A percentile compares a stretch with the other conserved stretches of the same genome.
phyloP scores from a whole-genome alignment of 1,140 invertebrate genomes.

The Philaenus spumarius region DNA sequence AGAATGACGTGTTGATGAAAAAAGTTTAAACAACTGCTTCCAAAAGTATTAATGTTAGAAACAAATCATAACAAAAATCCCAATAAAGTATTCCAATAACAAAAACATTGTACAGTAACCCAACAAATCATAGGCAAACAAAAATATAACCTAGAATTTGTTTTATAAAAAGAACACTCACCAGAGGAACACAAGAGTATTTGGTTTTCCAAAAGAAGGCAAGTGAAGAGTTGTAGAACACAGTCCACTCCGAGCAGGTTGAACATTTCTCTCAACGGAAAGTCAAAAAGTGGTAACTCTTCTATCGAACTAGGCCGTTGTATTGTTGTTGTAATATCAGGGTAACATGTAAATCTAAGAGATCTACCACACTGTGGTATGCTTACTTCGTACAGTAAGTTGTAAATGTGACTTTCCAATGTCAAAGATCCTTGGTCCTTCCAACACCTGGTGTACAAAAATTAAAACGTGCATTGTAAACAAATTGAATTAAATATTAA shows the following conservation, averaged over 20 bases:
- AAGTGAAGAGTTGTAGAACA: slow-evolving; percentile 90
- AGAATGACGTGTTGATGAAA: no score
- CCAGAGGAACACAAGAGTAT: slow-evolving; percentile 87
- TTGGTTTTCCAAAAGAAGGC: slow-evolving; percentile 94
- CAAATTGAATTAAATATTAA: no score
- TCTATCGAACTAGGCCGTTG: slow-evolving; percentile 51
- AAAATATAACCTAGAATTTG: neutral
- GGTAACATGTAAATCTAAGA: slow-evolving; percentile 70
- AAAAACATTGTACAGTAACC: slow-evolving; percentile 4
- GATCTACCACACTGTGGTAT: slow-evolving; percentile 81
- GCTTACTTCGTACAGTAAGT: slow-evolving; percentile 90
- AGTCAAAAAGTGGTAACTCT: slow-evolving; percentile 92
- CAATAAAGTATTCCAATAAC: neutral
- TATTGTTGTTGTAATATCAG: slow-evolving; percentile 46
- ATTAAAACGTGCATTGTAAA: no score
- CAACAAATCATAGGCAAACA: neutral
- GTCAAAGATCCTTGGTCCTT: slow-evolving; percentile 48
- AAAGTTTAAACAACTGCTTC: no score
- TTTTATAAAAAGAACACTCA: slow-evolving; percentile 38
- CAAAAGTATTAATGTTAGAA: slow-evolving; percentile 1
- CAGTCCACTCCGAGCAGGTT: slow-evolving; percentile 80
- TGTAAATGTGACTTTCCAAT: slow-evolving; percentile 91
- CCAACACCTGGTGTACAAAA: slow-evolving; percentile 29
- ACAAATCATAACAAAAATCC: slow-evolving; percentile 14
- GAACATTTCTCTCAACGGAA: slow-evolving; percentile 83